phyloP scores from a whole-genome alignment of 2,888 invertebrate genomes.

The Agelastica alni region DNA sequence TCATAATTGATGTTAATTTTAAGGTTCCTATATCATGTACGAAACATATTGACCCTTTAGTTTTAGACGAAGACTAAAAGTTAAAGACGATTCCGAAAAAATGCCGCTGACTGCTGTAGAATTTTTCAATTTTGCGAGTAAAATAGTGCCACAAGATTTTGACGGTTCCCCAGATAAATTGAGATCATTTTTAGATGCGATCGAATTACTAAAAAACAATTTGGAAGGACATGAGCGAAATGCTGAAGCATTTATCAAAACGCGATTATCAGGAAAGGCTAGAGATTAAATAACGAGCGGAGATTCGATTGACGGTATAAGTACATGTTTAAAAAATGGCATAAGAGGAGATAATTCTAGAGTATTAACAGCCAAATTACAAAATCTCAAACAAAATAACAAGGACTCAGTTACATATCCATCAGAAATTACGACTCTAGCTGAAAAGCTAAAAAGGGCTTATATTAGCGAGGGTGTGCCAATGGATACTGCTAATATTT shows the following conservation, averaged over 20 bases:
- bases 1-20: too few relatives aligned
- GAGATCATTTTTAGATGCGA: constrained; percentile 1
- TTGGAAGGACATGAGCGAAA: constrained; percentile 11
- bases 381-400: not conserved
- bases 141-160: constrained; percentile 11
- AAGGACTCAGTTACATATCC: not conserved
- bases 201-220: not conserved
- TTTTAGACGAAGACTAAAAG: too few relatives aligned
- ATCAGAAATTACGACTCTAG: too few relatives aligned
- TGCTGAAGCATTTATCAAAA: constrained; percentile 19
- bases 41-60: too few relatives aligned
- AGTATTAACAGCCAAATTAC: not conserved
- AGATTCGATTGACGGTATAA: too few relatives aligned
- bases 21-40: too few relatives aligned
- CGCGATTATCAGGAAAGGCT: not conserved
- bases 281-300: constrained; percentile 11
- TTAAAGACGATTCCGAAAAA: too few relatives aligned
- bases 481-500: constrained; percentile 7
- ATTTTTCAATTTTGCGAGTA: constrained; percentile 18
- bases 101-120: not conserved
- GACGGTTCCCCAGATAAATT: constrained; percentile 11
- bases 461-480: constrained; percentile 23
- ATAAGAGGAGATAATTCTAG: constrained; percentile 18
- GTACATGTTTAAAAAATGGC: constrained; percentile 13
- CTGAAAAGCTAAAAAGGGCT: constrained; percentile 8